Percentiles rank a stretch among this genome's conserved stretches.
Conservation (phyloP, 2,113 vertebrate genomes). For the Nannospalax galili region DNA sequence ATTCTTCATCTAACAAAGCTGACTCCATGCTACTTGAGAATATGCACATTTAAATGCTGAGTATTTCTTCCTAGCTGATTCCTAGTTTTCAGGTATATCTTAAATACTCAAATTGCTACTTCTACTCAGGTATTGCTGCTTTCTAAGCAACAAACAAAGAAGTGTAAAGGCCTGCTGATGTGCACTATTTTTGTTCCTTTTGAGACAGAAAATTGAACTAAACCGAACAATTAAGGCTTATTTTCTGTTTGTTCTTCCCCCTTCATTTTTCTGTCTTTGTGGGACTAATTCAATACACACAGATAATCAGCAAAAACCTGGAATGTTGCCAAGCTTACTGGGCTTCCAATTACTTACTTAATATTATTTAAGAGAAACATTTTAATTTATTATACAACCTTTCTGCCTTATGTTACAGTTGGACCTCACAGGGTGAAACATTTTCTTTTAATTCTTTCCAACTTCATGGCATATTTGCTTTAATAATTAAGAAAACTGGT, state of each 20-base stretch:
- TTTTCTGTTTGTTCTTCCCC: neutral
- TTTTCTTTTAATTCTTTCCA: neutral
- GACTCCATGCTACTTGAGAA: neutral
- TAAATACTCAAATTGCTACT: neutral
- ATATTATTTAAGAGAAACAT: conserved; percentile 26
- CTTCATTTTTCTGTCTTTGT: neutral
- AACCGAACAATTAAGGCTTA: neutral
- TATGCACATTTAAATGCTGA: neutral
- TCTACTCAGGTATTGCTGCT: neutral
- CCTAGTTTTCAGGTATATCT: neutral
- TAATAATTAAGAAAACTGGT: too few species aligned
- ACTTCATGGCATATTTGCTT: neutral
- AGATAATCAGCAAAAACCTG: neutral
- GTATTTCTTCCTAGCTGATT: neutral
- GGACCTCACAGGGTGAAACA: neutral
- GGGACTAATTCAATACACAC: neutral
- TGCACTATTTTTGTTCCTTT: neutral
- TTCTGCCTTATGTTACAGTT: neutral
- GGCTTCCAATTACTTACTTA: conserved; percentile 43
- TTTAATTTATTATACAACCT: conserved; percentile 55
- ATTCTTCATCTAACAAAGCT: neutral
- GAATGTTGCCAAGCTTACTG: neutral
- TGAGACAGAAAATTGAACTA: neutral
- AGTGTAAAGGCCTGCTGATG: neutral
- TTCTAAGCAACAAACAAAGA: neutral